Evolutionary conservation across 2,888 invertebrate species (phyloP).

Genomic region (Cephus nigrinus): DNA sequence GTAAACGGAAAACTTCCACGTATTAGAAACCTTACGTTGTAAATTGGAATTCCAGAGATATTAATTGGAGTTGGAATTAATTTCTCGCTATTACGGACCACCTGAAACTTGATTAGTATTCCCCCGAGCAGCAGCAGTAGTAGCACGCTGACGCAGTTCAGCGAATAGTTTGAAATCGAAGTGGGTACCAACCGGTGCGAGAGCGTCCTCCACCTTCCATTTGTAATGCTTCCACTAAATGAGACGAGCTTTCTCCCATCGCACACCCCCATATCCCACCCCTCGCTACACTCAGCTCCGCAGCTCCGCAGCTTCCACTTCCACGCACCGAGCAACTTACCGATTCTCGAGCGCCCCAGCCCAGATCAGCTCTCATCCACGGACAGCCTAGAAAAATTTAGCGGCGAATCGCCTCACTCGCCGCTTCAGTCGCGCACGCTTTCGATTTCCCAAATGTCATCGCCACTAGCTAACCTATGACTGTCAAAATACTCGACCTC

Average conservation of each 20-base stretch:
- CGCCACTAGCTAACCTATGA: not conserved
- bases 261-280: no score
- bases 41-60: conserved; percentile 35
- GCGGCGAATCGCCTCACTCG: not conserved
- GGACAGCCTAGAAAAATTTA: not conserved
- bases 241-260: conserved; percentile 25
- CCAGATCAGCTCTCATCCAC: not conserved
- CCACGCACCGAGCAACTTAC: no score
- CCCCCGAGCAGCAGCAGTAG: conserved; percentile 31
- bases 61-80: conserved; percentile 48
- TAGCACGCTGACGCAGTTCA: conserved; percentile 44
- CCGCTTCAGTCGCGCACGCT: not conserved
- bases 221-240: conserved; percentile 26
- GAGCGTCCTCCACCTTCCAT: conserved; percentile 15
- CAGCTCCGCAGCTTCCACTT: no score
- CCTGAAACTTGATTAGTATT: conserved; percentile 56
- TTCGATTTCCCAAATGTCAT: not conserved
- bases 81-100: conserved; percentile 38
- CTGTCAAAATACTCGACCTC: not conserved
- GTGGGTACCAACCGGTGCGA: conserved; percentile 7
- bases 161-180: conserved; percentile 42
- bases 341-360: no score
- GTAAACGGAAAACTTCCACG: conserved; percentile 1
- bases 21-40: not conserved
- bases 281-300: not conserved